phyloP scores from a whole-genome alignment of 2,113 vertebrate genomes.

The Meles meles region DNA sequence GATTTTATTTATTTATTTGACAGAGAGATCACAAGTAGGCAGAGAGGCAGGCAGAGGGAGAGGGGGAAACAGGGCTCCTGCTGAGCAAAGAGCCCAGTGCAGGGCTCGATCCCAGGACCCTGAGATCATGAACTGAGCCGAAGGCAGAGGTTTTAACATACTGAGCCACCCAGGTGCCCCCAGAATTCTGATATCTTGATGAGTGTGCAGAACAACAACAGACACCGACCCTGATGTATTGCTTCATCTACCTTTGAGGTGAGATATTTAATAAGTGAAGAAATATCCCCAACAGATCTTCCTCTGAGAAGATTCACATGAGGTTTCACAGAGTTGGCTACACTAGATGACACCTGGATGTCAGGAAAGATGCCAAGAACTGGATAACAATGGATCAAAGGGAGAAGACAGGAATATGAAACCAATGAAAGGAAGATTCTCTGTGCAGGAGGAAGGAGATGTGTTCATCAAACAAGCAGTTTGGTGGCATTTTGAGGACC shows the following conservation, averaged over 20 bases:
- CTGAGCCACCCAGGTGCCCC: too few relatives aligned
- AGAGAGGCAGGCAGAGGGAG: too few relatives aligned
- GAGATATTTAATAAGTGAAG: not conserved
- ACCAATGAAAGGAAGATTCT: not conserved
- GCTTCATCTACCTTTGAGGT: not conserved
- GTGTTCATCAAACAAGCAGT: not conserved
- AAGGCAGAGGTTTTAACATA: too few relatives aligned
- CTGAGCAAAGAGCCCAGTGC: too few relatives aligned
- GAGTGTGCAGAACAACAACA: not conserved
- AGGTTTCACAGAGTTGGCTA: not conserved
- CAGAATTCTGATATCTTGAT: not conserved
- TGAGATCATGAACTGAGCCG: too few relatives aligned
- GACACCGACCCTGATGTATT: not conserved
- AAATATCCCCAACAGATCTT: not conserved
- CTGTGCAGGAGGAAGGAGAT: not conserved
- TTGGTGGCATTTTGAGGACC: not conserved
- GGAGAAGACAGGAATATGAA: not conserved
- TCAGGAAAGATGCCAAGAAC: not conserved
- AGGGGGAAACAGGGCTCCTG: too few relatives aligned
- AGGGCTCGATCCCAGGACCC: too few relatives aligned
- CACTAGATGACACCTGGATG: not conserved
- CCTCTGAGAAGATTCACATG: not conserved
- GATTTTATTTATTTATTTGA: too few relatives aligned
- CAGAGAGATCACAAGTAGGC: too few relatives aligned
- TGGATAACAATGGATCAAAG: not conserved